Evolutionary conservation across 2,888 invertebrate genomes (phyloP).

Genomic region (Cosmia trapezina): DNA sequence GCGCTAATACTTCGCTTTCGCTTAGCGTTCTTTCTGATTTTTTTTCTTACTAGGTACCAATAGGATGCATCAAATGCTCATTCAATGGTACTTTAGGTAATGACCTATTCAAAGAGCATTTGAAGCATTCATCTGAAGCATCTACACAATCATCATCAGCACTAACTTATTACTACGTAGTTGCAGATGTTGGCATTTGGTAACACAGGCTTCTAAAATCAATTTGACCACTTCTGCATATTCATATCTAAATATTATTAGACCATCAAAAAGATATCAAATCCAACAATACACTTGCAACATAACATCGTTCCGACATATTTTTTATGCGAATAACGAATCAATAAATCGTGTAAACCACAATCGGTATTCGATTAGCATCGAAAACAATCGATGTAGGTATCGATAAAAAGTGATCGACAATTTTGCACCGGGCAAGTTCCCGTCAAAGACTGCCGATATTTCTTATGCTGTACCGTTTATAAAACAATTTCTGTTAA

Average conservation of each 20-base stretch:
- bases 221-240: background rate
- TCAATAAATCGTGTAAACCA: constrained; percentile 64
- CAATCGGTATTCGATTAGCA: constrained; percentile 69
- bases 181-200: too few relatives aligned
- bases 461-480: constrained; percentile 67
- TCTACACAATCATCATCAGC: too few relatives aligned
- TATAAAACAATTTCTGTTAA: constrained; percentile 73
- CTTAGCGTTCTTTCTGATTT: too few relatives aligned
- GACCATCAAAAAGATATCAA: background rate
- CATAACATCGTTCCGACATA: constrained; percentile 36
- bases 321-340: constrained; percentile 51
- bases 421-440: constrained; percentile 68
- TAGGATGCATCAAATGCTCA: too few relatives aligned
- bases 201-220: too few relatives aligned
- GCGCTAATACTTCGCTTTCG: too few relatives aligned
- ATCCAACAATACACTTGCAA: constrained; percentile 39
- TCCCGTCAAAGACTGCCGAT: constrained; percentile 67
- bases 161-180: too few relatives aligned
- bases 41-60: too few relatives aligned
- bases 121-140: too few relatives aligned
- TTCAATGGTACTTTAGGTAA: too few relatives aligned
- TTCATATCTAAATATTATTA: background rate
- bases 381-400: constrained; percentile 72
- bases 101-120: too few relatives aligned
- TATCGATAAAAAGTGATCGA: constrained; percentile 70